These are phyloP conservation scores for Girardinus metallicus DNA, from an alignment of 2,797 vertebrate species.

Conservation along the genomic window DNA sequence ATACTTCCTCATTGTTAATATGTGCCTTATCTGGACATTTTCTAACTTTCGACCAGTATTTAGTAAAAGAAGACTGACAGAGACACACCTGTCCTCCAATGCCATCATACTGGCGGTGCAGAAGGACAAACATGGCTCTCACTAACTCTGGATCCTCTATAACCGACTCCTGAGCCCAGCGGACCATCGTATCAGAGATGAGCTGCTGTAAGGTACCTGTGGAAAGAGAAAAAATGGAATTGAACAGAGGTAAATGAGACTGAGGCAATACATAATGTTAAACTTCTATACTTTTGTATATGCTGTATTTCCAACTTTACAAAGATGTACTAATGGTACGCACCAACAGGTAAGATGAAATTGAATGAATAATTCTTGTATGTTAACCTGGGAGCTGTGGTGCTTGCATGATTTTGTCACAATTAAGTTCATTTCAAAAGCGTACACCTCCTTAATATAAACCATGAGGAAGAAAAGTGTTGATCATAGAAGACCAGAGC, in stretches of 20 bases:
- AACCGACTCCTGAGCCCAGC: conserved; percentile 95
- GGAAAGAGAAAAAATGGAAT: not conserved
- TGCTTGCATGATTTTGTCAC: not conserved
- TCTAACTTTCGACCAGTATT: not conserved
- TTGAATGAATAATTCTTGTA: not conserved
- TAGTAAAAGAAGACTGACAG: not conserved
- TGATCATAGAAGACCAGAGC: not conserved
- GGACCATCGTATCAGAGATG: conserved; percentile 96
- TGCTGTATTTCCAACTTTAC: not conserved
- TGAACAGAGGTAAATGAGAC: no score
- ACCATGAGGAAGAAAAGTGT: not conserved
- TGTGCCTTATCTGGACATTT: not conserved
- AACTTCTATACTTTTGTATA: not conserved
- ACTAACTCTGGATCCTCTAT: conserved; percentile 96
- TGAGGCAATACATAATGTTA: not conserved
- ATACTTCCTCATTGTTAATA: not conserved
- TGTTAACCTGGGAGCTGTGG: not conserved
- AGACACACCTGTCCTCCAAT: conserved; percentile 86
- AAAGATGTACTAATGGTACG: not conserved
- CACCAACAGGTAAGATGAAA: not conserved
- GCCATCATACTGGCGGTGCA: conserved; percentile 94
- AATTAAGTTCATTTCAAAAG: not conserved
- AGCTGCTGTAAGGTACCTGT: conserved; percentile 92
- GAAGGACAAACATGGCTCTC: conserved; percentile 94
- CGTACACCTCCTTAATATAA: not conserved